Percentiles rank a stretch among this genome's conserved stretches.
These are phyloP conservation scores for Lucilia sericata DNA, from an alignment of 1,140 invertebrate genomes.

Conservation along the genomic window DNA sequence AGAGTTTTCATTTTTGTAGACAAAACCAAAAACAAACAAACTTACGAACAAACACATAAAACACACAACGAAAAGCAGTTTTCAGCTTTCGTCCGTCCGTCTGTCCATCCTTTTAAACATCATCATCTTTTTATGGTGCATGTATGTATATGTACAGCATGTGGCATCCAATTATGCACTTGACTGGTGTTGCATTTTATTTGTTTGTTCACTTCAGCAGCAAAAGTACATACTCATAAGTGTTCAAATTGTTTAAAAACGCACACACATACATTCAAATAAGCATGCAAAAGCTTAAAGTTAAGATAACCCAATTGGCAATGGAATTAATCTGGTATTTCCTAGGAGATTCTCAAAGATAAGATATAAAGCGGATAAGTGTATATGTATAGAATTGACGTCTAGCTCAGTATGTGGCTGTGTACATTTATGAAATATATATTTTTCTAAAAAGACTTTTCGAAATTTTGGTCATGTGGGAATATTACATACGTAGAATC, in stretches of 20 bases:
- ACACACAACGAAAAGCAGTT: neutral
- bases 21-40: constrained; percentile 26
- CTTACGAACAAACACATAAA: neutral
- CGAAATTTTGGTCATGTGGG: too few species aligned
- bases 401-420: too few species aligned
- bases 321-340: too few species aligned
- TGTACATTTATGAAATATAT: too few species aligned
- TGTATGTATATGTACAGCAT: constrained; percentile 25
- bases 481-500: too few species aligned
- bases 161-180: constrained; percentile 42
- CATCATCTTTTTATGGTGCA: neutral
- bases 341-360: too few species aligned
- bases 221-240: constrained; percentile 39
- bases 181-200: constrained; percentile 42
- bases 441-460: too few species aligned
- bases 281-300: too few species aligned
- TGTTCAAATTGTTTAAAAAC: constrained; percentile 23
- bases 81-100: neutral
- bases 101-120: neutral
- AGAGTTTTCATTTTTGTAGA: constrained; percentile 20
- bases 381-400: too few species aligned
- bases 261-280: neutral
- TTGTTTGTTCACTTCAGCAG: constrained; percentile 40
- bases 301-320: too few species aligned
- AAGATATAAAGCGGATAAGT: too few species aligned